Conservation (phyloP, 2,888 invertebrate species). For the Orthosia gothica region DNA sequence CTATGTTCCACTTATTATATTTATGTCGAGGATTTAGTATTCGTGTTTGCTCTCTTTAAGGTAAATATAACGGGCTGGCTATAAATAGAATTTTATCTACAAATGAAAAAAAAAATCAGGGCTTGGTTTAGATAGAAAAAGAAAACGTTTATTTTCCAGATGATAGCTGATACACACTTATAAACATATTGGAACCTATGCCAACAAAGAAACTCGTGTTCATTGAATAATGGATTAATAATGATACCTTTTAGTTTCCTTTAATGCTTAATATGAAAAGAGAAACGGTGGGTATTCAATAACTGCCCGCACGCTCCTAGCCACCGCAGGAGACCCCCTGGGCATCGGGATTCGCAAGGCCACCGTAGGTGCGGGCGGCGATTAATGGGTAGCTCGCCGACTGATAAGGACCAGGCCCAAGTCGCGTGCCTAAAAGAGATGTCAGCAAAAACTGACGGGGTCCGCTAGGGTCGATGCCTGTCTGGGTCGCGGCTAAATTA, state of each 20-base stretch:
- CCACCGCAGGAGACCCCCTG: too few species aligned
- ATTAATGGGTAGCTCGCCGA: too few species aligned
- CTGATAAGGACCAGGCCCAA: too few species aligned
- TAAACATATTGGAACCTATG: background rate
- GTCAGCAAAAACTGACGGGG: too few species aligned
- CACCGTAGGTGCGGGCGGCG: too few species aligned
- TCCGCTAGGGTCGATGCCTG: too few species aligned
- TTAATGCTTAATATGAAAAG: background rate
- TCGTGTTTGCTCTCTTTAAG: constrained; percentile 20
- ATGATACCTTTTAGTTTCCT: background rate
- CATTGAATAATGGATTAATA: constrained; percentile 10
- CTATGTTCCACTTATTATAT: constrained; percentile 28
- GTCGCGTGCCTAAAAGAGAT: too few species aligned
- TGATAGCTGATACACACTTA: too few species aligned
- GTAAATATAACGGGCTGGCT: background rate
- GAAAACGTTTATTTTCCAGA: too few species aligned
- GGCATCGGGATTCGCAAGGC: too few species aligned
- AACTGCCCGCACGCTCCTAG: background rate
- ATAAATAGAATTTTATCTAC: constrained; percentile 3
- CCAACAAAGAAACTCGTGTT: background rate
- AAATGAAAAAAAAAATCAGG: background rate
- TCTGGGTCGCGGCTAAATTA: too few species aligned
- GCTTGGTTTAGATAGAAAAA: background rate
- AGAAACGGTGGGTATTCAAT: background rate
- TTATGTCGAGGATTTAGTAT: constrained; percentile 14